Percentiles rank a stretch among this genome's conserved stretches.
Evolutionary conservation across 2,888 invertebrate species (phyloP).

Genomic region (Pharmacophagus antenor): DNA sequence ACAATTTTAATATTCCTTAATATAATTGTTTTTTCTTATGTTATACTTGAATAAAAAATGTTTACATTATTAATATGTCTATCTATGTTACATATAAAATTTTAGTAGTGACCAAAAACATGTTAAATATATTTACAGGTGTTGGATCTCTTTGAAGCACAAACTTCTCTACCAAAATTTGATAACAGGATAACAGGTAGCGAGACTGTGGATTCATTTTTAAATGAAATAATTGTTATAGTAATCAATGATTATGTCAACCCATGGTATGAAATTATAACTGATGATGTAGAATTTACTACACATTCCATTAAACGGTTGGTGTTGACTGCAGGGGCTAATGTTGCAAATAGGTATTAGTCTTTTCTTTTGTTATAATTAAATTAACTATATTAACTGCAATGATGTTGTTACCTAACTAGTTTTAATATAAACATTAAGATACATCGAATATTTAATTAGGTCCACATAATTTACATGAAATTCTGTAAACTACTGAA

Average conservation of each 20-base stretch:
- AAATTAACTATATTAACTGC: not conserved
- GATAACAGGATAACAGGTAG: conserved; percentile 88
- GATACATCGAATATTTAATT: no score
- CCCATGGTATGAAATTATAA: conserved; percentile 85
- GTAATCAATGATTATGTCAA: conserved; percentile 91
- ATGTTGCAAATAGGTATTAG: conserved; percentile 85
- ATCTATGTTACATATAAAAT: not conserved
- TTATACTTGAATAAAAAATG: not conserved
- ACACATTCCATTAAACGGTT: conserved; percentile 83
- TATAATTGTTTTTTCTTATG: not conserved
- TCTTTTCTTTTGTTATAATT: not conserved
- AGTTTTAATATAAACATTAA: no score
- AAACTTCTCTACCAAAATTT: conserved; percentile 56
- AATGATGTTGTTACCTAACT: not conserved
- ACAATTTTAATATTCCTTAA: not conserved
- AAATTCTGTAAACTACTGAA: no score
- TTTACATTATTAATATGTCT: not conserved
- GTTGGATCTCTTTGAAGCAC: conserved; percentile 57
- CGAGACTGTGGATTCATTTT: conserved; percentile 90
- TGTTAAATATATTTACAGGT: conserved; percentile 48
- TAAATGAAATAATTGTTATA: conserved; percentile 91
- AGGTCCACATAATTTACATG: no score
- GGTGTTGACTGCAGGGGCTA: conserved; percentile 83
- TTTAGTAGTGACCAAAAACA: not conserved
- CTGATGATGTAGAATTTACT: conserved; percentile 87